These are phyloP conservation scores for Chondrosia reniformis DNA, from an alignment of 37 sponge, comb jelly and placozoan species.

Conservation along the genomic window DNA sequence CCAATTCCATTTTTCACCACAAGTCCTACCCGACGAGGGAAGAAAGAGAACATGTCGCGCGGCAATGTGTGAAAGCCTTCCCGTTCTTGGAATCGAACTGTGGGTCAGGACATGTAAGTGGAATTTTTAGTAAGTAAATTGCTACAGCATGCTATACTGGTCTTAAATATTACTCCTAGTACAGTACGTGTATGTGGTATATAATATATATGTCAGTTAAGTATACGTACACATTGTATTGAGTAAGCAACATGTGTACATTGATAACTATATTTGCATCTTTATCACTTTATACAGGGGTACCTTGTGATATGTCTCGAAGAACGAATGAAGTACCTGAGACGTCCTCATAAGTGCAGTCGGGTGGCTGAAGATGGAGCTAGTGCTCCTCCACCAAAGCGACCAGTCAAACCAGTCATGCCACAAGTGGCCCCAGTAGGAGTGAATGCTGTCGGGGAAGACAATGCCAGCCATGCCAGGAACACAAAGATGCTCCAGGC, in stretches of 20 bases:
- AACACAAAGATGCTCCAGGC: background rate
- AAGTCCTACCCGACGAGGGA: background rate
- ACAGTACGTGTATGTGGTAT: too few species aligned
- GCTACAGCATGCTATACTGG: background rate
- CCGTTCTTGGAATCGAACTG: constrained; percentile 10
- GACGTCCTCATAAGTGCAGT: background rate
- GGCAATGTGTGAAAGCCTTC: background rate
- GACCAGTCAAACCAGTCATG: background rate
- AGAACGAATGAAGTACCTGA: constrained; percentile 12
- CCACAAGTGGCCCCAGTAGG: background rate
- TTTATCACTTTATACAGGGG: too few species aligned
- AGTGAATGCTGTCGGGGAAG: background rate
- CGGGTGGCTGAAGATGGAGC: background rate
- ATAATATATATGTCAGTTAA: background rate
- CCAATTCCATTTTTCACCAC: background rate
- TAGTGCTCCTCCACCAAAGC: background rate
- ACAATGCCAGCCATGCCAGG: background rate
- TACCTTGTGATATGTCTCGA: background rate
- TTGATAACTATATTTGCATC: too few species aligned
- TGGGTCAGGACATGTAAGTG: constrained; percentile 7
- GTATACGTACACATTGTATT: background rate
- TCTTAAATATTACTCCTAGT: background rate
- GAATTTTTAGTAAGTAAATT: background rate
- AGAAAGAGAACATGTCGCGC: constrained; percentile 12
- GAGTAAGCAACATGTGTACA: background rate